Evolutionary conservation across 1,140 invertebrate genomes (phyloP), one percentile per base, ranked within the genome.

Genomic region (Leguminivora glycinivorella): DNA sequence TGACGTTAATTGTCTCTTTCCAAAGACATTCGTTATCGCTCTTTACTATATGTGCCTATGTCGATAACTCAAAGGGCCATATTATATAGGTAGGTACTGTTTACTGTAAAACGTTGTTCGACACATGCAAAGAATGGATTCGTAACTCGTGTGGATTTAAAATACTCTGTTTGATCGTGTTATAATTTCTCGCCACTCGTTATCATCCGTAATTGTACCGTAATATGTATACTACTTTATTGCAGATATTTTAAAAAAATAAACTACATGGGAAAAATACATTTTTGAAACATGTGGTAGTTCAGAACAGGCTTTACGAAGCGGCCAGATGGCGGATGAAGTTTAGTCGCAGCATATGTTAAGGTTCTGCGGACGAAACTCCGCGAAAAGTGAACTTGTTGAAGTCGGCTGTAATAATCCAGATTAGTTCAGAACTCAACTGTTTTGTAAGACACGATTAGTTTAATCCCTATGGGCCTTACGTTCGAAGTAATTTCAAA

Each of bases 401-500:
- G 58, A 63, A 63, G 58, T 63, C 58, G 14, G 14, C 26, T 63
- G 58, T 63, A 29, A 63, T 63, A 63, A 63, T 63, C 29, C 58
- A 29, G 58, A 63, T 63, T 63, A 63, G 58, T 63, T 31, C 29
- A 63, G 58, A 63, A 63, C 58, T 63, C 58, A 31, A 52, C 26
- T 63, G 58, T 63, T 63, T 63, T 63, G 58, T 63, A 34, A 63
- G 26, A 63, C 58, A 63, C n/a, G 58, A 63, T 63, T 63, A 34
- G 58, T 63, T 63, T 63, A 31, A 63, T 63, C 58, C 34, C 58
- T 63, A 19, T 9, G 4, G 58, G 26, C 58, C 34, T 63, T n/a
- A 17, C 26, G 14, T 29, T n/a, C n/a, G 6, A 63, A 29, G 29
- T 17, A 34, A 58, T 63, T 63, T 29, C 14, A 63, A 63, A 26